Conservation (phyloP, 2,888 invertebrate species). For the Aphodius granarius region DNA sequence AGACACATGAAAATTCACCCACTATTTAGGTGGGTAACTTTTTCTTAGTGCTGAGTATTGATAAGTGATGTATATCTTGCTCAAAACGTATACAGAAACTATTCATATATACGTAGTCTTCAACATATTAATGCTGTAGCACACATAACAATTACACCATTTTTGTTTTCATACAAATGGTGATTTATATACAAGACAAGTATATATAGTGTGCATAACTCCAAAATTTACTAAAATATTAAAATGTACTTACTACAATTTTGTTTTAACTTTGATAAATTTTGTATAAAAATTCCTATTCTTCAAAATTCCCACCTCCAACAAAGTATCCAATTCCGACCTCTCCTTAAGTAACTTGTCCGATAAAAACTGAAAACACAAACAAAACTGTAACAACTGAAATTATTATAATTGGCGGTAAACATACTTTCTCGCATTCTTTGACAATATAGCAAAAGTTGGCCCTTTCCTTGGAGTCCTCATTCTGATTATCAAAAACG, state of each 20-base stretch:
- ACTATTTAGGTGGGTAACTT: too few species aligned
- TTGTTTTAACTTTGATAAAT: constrained; percentile 97
- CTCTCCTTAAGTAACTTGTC: constrained; percentile 90
- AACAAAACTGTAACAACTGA: not conserved
- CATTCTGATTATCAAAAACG: constrained; percentile 62
- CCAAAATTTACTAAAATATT: constrained; percentile 17
- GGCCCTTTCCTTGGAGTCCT: constrained; percentile 66
- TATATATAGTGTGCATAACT: constrained; percentile 10
- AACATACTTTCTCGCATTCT: constrained; percentile 72
- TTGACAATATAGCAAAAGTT: constrained; percentile 78
- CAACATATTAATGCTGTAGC: constrained; percentile 13
- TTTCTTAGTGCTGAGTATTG: too few species aligned
- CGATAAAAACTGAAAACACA: constrained; percentile 63
- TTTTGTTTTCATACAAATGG: not conserved
- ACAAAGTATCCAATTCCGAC: constrained; percentile 89
- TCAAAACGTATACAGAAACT: constrained; percentile 28
- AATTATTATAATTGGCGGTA: not conserved
- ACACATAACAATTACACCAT: not conserved
- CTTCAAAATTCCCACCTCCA: constrained; percentile 87
- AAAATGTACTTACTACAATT: constrained; percentile 83
- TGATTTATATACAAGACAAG: not conserved
- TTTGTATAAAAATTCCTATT: constrained; percentile 90
- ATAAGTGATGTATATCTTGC: constrained; percentile 27
- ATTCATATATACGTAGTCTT: constrained; percentile 23
- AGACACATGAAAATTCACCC: too few species aligned